Evolutionary conservation across 2,888 invertebrate genomes (phyloP).

Genomic region (Idaea biselata): DNA sequence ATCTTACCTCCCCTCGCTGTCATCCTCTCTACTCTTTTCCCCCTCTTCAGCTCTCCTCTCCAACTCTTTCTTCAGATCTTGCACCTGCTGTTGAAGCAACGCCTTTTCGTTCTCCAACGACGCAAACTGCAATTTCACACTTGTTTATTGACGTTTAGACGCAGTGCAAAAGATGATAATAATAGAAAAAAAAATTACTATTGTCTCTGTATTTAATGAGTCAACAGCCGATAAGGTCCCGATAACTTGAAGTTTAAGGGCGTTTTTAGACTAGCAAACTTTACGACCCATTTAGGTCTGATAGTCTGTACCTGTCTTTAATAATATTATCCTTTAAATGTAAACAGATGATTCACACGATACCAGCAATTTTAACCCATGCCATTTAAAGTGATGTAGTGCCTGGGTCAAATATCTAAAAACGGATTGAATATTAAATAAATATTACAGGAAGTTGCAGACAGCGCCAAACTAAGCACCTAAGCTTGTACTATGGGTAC

Average conservation of each 20-base stretch:
- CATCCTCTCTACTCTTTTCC: constrained; percentile 62
- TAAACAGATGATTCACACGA: no score
- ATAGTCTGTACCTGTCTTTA: background rate
- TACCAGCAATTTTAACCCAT: no score
- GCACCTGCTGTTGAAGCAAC: constrained; percentile 59
- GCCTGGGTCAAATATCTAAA: no score
- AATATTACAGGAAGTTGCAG: no score
- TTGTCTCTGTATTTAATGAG: background rate
- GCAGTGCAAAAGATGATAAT: constrained; percentile 59
- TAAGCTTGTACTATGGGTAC: no score
- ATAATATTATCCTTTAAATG: background rate
- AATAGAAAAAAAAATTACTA: background rate
- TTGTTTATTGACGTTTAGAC: background rate
- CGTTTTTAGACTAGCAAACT: background rate
- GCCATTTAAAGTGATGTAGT: no score
- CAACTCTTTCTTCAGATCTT: constrained; percentile 64
- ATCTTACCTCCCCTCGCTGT: constrained; percentile 65
- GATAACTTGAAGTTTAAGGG: background rate
- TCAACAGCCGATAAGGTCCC: background rate
- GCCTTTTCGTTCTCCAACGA: constrained; percentile 68
- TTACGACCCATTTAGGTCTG: background rate
- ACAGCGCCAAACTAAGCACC: no score
- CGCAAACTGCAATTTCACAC: constrained; percentile 45
- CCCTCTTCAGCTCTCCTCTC: constrained; percentile 64
- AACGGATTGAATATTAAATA: no score